phyloP scores from a whole-genome alignment of 2,888 invertebrate species.

The Deroplatys truncata region DNA sequence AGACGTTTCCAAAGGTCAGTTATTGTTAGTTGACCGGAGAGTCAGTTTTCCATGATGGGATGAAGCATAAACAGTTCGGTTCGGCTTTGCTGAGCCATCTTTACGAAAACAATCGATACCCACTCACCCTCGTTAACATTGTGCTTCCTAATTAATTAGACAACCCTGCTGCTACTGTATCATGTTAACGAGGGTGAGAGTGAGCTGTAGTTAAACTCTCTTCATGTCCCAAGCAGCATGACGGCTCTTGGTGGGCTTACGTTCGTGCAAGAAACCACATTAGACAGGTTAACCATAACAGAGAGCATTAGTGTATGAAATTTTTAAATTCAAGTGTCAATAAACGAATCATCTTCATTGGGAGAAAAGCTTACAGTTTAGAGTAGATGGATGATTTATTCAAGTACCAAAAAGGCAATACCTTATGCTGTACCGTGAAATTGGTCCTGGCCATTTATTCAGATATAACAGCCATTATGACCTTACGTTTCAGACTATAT shows the following conservation, averaged over 20 bases:
- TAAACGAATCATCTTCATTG: too few relatives aligned
- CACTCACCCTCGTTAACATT: background rate
- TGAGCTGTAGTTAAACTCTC: background rate
- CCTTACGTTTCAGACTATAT: too few relatives aligned
- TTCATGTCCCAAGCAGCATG: background rate
- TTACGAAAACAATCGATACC: background rate
- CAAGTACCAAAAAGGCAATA: too few relatives aligned
- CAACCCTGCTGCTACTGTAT: background rate
- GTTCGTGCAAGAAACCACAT: background rate
- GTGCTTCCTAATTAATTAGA: slow-evolving; percentile 6
- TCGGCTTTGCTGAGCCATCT: background rate
- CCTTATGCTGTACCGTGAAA: too few relatives aligned
- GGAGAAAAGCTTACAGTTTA: too few relatives aligned
- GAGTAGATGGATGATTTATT: too few relatives aligned
- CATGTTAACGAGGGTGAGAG: background rate
- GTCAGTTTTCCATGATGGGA: background rate
- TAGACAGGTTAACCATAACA: background rate
- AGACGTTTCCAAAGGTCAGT: too few relatives aligned
- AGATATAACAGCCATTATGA: too few relatives aligned
- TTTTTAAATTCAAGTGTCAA: too few relatives aligned
- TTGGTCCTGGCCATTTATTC: too few relatives aligned
- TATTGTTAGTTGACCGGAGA: background rate
- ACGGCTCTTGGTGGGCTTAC: background rate
- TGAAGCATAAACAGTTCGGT: background rate
- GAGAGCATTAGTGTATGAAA: too few relatives aligned